Conservation (phyloP, 2,113 vertebrate genomes). For the Electrona antarctica region DNA sequence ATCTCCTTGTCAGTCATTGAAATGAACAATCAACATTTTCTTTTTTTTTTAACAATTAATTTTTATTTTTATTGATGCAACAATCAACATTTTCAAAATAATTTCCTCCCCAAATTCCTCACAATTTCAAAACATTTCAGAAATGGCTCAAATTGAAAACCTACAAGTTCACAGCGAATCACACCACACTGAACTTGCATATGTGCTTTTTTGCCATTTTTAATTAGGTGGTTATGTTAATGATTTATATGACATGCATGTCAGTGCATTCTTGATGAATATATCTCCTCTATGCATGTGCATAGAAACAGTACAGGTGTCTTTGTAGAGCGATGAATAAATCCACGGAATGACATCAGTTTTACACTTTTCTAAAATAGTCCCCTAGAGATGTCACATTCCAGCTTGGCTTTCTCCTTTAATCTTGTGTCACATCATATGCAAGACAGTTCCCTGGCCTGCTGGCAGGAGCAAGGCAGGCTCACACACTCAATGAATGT, state of each 20-base stretch:
- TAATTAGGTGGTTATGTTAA: no score
- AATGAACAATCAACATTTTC: not conserved
- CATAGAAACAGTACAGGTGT: no score
- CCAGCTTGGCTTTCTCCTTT: not conserved
- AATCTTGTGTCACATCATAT: not conserved
- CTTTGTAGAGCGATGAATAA: not conserved
- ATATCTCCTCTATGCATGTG: not conserved
- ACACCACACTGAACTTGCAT: no score
- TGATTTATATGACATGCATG: not conserved
- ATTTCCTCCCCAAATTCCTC: no score
- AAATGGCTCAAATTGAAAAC: no score
- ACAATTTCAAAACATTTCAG: no score
- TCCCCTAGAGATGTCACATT: conserved; percentile 8
- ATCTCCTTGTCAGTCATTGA: not conserved
- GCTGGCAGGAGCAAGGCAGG: conserved; percentile 21
- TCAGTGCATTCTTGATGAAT: not conserved
- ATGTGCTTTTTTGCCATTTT: no score
- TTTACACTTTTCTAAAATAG: conserved; percentile 2
- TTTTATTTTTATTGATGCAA: not conserved
- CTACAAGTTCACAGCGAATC: no score
- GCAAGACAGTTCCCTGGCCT: conserved; percentile 1
- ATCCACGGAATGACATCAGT: not conserved
- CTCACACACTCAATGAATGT: conserved; percentile 38
- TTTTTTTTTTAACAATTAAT: not conserved
- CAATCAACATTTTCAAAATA: not conserved